phyloP scores from a whole-genome alignment of 2,888 invertebrate genomes.

The Phlogophora meticulosa region DNA sequence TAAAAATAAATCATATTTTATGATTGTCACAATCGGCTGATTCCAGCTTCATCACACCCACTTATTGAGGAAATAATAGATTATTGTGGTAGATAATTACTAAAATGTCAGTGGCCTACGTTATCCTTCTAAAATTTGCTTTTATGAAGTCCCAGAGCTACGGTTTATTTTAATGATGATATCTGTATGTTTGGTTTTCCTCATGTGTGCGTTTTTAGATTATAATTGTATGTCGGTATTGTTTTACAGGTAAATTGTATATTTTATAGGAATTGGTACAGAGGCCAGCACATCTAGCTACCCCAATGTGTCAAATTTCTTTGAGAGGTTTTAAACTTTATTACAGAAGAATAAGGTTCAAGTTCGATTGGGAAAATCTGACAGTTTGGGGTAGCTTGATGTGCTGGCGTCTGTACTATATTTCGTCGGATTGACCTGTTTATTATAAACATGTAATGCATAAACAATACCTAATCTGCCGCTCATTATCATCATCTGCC shows the following conservation, averaged over 20 bases:
- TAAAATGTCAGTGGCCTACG: background rate
- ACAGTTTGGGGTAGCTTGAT: too few relatives aligned
- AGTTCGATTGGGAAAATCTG: too few relatives aligned
- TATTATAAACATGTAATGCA: too few relatives aligned
- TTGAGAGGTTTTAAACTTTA: too few relatives aligned
- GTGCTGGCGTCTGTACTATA: too few relatives aligned
- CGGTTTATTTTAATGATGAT: background rate
- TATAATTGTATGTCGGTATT: background rate
- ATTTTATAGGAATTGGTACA: background rate
- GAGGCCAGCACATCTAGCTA: too few relatives aligned
- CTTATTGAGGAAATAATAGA: background rate
- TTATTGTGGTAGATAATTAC: background rate
- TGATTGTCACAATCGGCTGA: background rate
- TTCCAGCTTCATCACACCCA: background rate
- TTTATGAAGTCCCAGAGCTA: background rate
- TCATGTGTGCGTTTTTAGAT: slow-evolving; percentile 1
- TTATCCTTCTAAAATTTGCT: background rate
- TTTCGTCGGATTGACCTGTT: too few relatives aligned
- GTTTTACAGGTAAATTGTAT: slow-evolving; percentile 3
- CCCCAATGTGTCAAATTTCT: too few relatives aligned
- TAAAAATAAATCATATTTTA: slow-evolving; percentile 8
- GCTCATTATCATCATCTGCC: too few relatives aligned
- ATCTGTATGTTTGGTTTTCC: background rate
- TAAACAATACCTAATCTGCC: too few relatives aligned
- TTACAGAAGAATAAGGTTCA: too few relatives aligned